Evolutionary conservation across 2,888 invertebrate genomes (phyloP), one percentile per base, ranked within the genome.

Genomic region (Muscina levida): DNA sequence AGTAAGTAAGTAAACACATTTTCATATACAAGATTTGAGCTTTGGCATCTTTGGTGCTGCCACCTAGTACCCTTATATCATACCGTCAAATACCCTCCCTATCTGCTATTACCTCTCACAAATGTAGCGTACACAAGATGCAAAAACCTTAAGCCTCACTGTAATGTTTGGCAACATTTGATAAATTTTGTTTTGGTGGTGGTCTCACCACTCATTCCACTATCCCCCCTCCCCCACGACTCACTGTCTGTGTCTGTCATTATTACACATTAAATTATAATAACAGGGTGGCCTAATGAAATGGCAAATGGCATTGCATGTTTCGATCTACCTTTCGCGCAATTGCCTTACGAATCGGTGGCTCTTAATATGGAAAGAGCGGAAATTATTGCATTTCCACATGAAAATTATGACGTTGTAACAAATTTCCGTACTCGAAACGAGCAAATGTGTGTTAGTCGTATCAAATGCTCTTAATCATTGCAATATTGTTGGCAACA

Each of bases 361-460:
- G 31, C 31, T 5, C 31, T 31, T 31, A 8, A 31, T 8, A 31
- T 8, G 31, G 22, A 17, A 62, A 42, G 76, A 80, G 77, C 77
- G 80, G 80, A 81, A 81, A 81, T 81, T 81, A 81, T 81, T 56
- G 67, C 80, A 74, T 81, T 77, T 81, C 74, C 80, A 68, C 80
- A 77, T 81, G 80, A 48, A 71, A 62, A 73, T 71, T 73, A 73
- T 77, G 77, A 76, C 80, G 72, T 76, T 79, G 22, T 26, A 68
- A 24, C 46, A 10, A 46, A 53, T 17, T 19, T 17, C 48, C 19
- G 5, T 31, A 8, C 31, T 2, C 51, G 22, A 19, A 24, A 19
- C 19, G 19, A 1, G 24, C 53, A 53, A 53, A 62, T 62, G 62
- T 62, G 62, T 62, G 62, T 59, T 37, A 39, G 59, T 59, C 17